phyloP scores from a whole-genome alignment of 2,797 vertebrate species.

The Caiman crocodilus region DNA sequence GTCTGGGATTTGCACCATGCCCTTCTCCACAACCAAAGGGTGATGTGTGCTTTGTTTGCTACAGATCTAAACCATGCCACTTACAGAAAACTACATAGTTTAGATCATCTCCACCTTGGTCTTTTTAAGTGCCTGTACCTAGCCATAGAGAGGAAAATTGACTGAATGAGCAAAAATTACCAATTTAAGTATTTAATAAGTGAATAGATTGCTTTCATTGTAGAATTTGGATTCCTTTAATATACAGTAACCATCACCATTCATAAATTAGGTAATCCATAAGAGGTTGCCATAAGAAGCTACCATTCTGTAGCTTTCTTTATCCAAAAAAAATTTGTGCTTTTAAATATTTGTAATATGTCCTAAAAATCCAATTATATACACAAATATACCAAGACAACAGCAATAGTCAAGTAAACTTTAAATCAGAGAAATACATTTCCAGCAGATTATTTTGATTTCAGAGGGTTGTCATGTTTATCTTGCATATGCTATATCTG shows the following conservation, averaged over 20 bases:
- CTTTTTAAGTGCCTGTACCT: no score
- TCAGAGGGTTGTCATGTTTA: not conserved
- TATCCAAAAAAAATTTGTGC: not conserved
- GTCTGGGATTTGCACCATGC: no score
- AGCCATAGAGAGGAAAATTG: not conserved
- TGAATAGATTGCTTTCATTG: not conserved
- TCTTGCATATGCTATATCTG: not conserved
- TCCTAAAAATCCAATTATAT: not conserved
- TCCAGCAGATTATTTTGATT: conserved; percentile 9
- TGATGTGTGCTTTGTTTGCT: no score
- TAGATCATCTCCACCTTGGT: no score
- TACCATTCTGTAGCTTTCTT: conserved; percentile 11
- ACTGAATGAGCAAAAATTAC: not conserved
- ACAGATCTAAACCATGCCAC: no score
- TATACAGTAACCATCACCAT: not conserved
- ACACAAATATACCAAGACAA: not conserved
- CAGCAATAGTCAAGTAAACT: not conserved
- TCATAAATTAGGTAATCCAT: not conserved
- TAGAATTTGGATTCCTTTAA: no score
- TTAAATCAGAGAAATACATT: conserved; percentile 12
- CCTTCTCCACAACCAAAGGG: no score
- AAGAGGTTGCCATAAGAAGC: not conserved
- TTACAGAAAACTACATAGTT: no score
- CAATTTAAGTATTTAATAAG: not conserved
- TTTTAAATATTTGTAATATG: not conserved